These are phyloP conservation scores for Pristis pectinata DNA, from an alignment of 2,797 vertebrate species.

Conservation along the genomic window DNA sequence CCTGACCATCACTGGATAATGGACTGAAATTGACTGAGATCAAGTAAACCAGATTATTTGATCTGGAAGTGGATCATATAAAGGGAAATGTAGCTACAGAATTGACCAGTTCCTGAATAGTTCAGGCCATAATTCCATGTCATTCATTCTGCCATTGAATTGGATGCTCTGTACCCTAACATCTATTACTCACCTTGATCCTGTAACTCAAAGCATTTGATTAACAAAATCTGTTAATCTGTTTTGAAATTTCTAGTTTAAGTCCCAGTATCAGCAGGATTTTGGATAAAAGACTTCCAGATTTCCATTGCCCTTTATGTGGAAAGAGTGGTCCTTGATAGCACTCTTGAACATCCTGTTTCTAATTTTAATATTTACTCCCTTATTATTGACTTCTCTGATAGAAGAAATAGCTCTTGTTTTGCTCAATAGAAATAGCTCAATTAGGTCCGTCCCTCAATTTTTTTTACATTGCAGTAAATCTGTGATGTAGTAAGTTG, in stretches of 20 bases:
- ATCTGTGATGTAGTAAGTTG: neutral
- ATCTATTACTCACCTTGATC: neutral
- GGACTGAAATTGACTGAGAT: neutral
- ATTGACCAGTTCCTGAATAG: neutral
- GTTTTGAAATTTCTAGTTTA: neutral
- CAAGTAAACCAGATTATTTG: neutral
- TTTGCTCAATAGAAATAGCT: too few relatives aligned
- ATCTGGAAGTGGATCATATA: neutral
- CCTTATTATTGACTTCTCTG: neutral
- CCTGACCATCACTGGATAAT: neutral
- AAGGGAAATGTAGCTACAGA: neutral
- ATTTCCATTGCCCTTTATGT: neutral
- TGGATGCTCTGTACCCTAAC: neutral
- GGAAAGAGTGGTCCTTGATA: neutral
- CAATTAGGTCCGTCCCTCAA: neutral
- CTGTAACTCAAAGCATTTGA: neutral
- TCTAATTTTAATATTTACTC: neutral
- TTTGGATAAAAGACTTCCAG: neutral
- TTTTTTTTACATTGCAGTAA: neutral
- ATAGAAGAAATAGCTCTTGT: neutral
- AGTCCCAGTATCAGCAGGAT: neutral
- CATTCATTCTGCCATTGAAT: neutral
- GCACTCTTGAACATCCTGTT: neutral
- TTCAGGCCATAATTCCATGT: neutral
- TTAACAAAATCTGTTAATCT: neutral